Conservation (phyloP, 1,140 invertebrate species). For the Zaprionus capensis region DNA sequence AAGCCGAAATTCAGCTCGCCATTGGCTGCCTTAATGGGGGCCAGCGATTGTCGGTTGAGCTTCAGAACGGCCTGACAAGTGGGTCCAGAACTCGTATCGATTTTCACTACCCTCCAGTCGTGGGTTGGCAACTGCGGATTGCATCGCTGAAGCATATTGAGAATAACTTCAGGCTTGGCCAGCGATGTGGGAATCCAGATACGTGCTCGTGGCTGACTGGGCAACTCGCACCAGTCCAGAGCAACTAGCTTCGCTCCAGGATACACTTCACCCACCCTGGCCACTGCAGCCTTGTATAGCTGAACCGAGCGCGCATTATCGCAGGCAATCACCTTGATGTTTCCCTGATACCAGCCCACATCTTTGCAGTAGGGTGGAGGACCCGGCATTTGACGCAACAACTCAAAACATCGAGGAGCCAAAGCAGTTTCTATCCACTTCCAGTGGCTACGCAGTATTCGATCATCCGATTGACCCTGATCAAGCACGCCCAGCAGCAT, state of each 20-base stretch:
- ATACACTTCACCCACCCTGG: conserved; percentile 5
- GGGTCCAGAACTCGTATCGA: background rate
- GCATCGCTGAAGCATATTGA: conserved; percentile 8
- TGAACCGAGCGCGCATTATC: conserved; percentile 3
- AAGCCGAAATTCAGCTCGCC: conserved; percentile 7
- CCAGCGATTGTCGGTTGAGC: background rate
- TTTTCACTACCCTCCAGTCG: conserved; percentile 3
- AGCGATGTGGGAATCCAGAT: conserved; percentile 1
- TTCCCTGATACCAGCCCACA: conserved; percentile 22
- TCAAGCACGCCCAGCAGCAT: conserved; percentile 7
- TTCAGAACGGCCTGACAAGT: background rate
- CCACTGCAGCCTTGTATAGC: conserved; percentile 14
- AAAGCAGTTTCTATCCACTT: conserved; percentile 16
- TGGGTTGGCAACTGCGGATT: background rate
- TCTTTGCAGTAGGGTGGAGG: conserved; percentile 22
- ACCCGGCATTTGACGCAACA: background rate
- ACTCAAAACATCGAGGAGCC: background rate
- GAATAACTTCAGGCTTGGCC: background rate
- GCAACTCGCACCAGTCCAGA: conserved; percentile 10
- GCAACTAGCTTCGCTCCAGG: conserved; percentile 10
- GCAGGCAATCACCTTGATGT: conserved; percentile 17
- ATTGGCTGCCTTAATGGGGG: background rate
- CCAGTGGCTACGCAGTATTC: conserved; percentile 9
- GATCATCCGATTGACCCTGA: background rate
- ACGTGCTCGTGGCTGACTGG: background rate